phyloP scores from a whole-genome alignment of 2,113 vertebrate species.

The Psilopogon haemacephalus region DNA sequence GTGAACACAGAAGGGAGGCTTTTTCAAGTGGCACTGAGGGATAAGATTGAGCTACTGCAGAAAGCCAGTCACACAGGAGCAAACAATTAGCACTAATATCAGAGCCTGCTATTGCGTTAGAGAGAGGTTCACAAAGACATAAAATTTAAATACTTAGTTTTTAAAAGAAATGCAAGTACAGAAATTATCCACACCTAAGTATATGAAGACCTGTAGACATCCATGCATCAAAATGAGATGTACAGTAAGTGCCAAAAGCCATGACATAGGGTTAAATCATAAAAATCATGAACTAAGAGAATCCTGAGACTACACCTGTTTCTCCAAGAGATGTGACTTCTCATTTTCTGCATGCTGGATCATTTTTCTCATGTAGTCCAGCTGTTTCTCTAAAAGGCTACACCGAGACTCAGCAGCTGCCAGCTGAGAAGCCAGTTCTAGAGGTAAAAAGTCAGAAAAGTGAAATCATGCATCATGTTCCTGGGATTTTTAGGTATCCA shows the following conservation, averaged over 20 bases:
- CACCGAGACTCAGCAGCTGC: slow-evolving; percentile 88
- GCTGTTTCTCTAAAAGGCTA: slow-evolving; percentile 86
- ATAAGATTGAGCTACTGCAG: not conserved
- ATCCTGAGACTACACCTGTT: slow-evolving; percentile 78
- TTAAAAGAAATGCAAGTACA: not conserved
- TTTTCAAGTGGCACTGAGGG: not conserved
- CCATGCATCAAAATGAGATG: not conserved
- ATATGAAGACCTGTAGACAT: not conserved
- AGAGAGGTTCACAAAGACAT: not conserved
- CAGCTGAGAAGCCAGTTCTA: slow-evolving; percentile 86
- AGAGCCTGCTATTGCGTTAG: not conserved
- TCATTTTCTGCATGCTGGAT: slow-evolving; percentile 85
- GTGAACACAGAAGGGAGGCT: not conserved
- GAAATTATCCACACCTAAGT: not conserved
- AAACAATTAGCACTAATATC: not conserved
- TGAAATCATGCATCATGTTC: not conserved
- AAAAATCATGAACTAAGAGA: no score
- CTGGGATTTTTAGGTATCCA: not conserved
- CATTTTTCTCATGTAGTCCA: slow-evolving; percentile 89
- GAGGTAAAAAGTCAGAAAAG: slow-evolving; percentile 17
- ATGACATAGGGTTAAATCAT: no score
- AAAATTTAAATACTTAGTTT: not conserved
- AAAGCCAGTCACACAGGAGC: not conserved
- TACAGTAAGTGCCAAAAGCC: not conserved
- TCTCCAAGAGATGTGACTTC: slow-evolving; percentile 79